phyloP scores from a whole-genome alignment of 2,113 vertebrate genomes.

The Lepus europaeus region DNA sequence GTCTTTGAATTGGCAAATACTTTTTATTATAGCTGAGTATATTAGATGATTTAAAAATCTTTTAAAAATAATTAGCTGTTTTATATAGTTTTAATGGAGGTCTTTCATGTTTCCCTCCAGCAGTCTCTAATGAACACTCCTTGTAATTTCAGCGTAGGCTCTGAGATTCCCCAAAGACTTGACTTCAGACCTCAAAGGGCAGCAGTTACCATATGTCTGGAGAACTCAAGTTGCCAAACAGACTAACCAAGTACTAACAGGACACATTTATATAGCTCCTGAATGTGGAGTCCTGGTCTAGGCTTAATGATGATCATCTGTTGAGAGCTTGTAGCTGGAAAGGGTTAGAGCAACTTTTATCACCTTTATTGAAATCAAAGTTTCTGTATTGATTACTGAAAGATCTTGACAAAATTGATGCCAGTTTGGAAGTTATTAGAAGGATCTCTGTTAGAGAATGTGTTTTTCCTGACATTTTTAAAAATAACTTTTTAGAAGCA shows the following conservation, averaged over 20 bases:
- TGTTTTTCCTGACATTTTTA: slow-evolving; percentile 47
- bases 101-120: slow-evolving; percentile 88
- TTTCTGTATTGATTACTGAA: slow-evolving; percentile 81
- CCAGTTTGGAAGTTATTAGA: slow-evolving; percentile 60
- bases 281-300: slow-evolving; percentile 77
- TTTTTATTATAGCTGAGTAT: slow-evolving; percentile 81
- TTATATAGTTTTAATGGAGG: slow-evolving; percentile 88
- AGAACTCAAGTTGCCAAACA: slow-evolving; percentile 87
- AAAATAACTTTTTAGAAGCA: slow-evolving; percentile 20
- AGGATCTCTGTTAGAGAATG: slow-evolving; percentile 39
- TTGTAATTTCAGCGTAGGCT: slow-evolving; percentile 88
- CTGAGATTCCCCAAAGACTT: slow-evolving; percentile 90
- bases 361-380: slow-evolving; percentile 85
- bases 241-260: slow-evolving; percentile 89
- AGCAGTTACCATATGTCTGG: slow-evolving; percentile 92
- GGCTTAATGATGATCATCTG: slow-evolving; percentile 90
- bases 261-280: slow-evolving; percentile 88
- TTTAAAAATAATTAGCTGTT: slow-evolving; percentile 90
- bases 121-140: slow-evolving; percentile 89
- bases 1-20: slow-evolving; percentile 77
- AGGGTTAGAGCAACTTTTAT: slow-evolving; percentile 88
- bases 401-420: slow-evolving; percentile 63
- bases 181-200: slow-evolving; percentile 92
- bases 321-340: slow-evolving; percentile 86
- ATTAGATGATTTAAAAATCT: slow-evolving; percentile 85